A percentile compares a stretch with the other conserved stretches of the same genome.
Evolutionary conservation across 1,140 invertebrate species (phyloP).

Genomic region (Drosophila kikkawai): DNA sequence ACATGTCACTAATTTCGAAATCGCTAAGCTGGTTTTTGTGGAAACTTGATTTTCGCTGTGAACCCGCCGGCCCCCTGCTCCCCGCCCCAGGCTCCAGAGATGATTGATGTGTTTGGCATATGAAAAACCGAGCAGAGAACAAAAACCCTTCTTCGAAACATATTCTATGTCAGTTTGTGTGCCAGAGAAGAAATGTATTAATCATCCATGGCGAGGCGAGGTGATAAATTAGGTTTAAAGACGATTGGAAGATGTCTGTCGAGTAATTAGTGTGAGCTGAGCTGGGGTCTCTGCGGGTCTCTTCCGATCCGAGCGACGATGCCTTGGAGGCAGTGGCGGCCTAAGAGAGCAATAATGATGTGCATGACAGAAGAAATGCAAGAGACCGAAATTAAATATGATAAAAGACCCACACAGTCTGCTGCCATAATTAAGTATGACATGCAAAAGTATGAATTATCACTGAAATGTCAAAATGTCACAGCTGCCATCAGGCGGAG

Average conservation of each 20-base stretch:
- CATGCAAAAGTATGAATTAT: slow-evolving; percentile 85
- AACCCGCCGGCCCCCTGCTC: slow-evolving; percentile 12
- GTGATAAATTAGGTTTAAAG: slow-evolving; percentile 75
- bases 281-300: slow-evolving; percentile 19
- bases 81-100: slow-evolving; percentile 21
- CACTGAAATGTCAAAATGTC: slow-evolving; percentile 84
- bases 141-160: slow-evolving; percentile 73
- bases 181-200: slow-evolving; percentile 61
- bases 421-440: slow-evolving; percentile 84
- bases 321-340: slow-evolving; percentile 16
- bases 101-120: slow-evolving; percentile 73
- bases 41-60: slow-evolving; percentile 63
- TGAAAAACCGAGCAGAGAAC: slow-evolving; percentile 40
- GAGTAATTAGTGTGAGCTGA: slow-evolving; percentile 61
- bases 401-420: slow-evolving; percentile 73
- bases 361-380: slow-evolving; percentile 54
- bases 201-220: slow-evolving; percentile 56
- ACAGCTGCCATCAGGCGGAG: slow-evolving; percentile 72
- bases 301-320: neutral
- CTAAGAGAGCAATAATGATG: slow-evolving; percentile 55
- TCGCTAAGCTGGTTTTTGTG: slow-evolving; percentile 65
- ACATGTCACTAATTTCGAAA: slow-evolving; percentile 78
- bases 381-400: slow-evolving; percentile 65
- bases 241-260: slow-evolving; percentile 61
- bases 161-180: slow-evolving; percentile 71